phyloP scores from a whole-genome alignment of 2,888 invertebrate genomes.

The Pyrrhosoma nymphula region DNA sequence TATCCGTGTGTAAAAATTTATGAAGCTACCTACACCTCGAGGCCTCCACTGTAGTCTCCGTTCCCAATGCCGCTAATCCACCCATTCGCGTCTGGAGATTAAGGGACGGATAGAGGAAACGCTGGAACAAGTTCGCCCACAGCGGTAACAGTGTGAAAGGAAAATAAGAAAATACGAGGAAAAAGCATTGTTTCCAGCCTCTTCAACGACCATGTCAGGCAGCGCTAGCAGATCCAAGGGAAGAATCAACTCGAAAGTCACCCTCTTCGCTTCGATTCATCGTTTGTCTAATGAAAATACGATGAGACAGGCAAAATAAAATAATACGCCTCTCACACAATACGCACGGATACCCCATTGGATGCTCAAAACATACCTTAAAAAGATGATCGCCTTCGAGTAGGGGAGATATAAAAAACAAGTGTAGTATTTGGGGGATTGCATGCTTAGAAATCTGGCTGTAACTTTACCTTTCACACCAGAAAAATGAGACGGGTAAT shows the following conservation, averaged over 20 bases:
- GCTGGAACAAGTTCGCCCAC: conserved; percentile 10
- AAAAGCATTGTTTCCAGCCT: neutral
- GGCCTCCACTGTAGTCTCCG: neutral
- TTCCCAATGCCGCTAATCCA: neutral
- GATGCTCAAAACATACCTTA: too few species aligned
- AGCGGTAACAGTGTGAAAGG: neutral
- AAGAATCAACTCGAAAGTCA: neutral
- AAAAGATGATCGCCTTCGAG: too few species aligned
- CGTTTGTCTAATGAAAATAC: too few species aligned
- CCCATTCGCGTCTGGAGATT: neutral
- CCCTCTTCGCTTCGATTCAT: neutral
- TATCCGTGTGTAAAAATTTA: neutral
- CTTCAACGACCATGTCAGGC: neutral
- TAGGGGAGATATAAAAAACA: too few species aligned
- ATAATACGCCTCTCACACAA: too few species aligned
- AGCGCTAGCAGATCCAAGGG: neutral
- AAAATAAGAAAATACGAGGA: neutral
- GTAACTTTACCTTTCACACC: too few species aligned
- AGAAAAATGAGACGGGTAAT: too few species aligned
- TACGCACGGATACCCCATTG: too few species aligned
- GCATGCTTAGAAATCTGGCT: too few species aligned
- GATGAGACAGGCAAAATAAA: too few species aligned
- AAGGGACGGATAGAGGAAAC: neutral
- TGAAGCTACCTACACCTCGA: neutral
- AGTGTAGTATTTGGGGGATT: too few species aligned